A percentile compares a stretch with the other conserved stretches of the same genome.
Conservation (phyloP, 2,888 invertebrate genomes). For the Protonemura montana region DNA sequence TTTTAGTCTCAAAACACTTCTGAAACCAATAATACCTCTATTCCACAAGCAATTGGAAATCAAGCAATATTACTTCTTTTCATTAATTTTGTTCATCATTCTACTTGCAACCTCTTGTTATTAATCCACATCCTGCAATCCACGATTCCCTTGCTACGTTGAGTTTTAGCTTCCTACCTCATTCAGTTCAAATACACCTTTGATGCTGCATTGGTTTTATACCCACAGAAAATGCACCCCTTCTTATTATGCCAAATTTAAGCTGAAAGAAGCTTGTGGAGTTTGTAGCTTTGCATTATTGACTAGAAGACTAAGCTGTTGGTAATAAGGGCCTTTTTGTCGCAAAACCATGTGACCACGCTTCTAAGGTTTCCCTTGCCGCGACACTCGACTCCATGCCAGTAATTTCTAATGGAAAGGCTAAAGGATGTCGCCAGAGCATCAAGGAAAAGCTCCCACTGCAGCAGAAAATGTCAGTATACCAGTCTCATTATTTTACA, state of each 20-base stretch:
- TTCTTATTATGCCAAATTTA: background rate
- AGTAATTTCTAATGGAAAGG: background rate
- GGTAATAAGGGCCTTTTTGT: background rate
- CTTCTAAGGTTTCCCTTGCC: slow-evolving; percentile 20
- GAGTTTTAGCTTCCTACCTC: background rate
- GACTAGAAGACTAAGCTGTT: background rate
- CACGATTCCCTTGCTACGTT: background rate
- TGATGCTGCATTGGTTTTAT: background rate
- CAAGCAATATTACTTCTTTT: background rate
- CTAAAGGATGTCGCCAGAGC: background rate
- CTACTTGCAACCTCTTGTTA: background rate
- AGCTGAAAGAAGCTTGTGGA: background rate
- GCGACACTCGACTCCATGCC: background rate
- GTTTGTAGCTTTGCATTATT: background rate
- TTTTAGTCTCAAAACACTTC: background rate
- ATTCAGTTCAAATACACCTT: background rate
- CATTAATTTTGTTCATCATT: background rate
- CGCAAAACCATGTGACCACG: slow-evolving; percentile 16
- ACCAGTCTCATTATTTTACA: background rate
- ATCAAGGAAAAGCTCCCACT: background rate
- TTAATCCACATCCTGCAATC: background rate
- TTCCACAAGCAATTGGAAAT: background rate
- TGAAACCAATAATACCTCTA: background rate
- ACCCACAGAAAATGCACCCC: background rate
- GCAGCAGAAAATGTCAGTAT: background rate